A percentile compares a stretch with the other conserved stretches of the same genome.
phyloP scores from a whole-genome alignment of 2,113 vertebrate genomes.

The Phyllostomus hastatus region DNA sequence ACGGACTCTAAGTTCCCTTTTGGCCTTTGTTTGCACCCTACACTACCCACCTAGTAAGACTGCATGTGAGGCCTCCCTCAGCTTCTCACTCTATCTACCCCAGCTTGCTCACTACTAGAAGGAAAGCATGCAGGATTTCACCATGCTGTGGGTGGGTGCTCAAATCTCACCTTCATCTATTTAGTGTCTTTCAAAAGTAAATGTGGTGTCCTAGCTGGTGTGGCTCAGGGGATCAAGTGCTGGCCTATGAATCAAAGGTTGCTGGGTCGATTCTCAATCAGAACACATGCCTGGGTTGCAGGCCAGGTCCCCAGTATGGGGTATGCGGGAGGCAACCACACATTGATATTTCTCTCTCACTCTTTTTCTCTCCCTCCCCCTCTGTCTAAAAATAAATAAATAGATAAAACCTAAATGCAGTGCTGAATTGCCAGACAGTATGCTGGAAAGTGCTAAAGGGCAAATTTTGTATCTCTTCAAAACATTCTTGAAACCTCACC shows the following conservation, averaged over 20 bases:
- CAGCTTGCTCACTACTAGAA: slow-evolving; percentile 78
- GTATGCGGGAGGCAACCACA: too few species aligned
- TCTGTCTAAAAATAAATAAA: too few species aligned
- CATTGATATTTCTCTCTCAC: too few species aligned
- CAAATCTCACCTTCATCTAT: slow-evolving; percentile 68
- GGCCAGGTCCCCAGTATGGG: too few species aligned
- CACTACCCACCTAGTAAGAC: background rate
- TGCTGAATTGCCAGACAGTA: background rate
- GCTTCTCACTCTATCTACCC: slow-evolving; percentile 73
- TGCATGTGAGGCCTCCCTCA: background rate
- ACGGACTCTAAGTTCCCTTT: background rate
- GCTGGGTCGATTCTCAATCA: too few species aligned
- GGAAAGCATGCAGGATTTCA: slow-evolving; percentile 73
- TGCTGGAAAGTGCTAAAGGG: background rate
- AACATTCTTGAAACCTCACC: background rate
- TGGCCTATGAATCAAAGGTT: too few species aligned
- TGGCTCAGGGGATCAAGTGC: too few species aligned
- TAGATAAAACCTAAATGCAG: background rate
- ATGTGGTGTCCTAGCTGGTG: too few species aligned
- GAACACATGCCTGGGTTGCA: too few species aligned
- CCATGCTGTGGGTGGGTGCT: slow-evolving; percentile 54
- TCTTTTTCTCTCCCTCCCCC: too few species aligned
- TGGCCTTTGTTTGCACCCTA: slow-evolving; percentile 47
- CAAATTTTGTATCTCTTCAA: background rate
- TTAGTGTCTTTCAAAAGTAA: slow-evolving; percentile 51